Evolutionary conservation across 30 jellyfish, hydroid and myxozoan genomes (phyloP), one percentile per base, ranked within the genome.

Genomic region (Aurelia coerulea): DNA sequence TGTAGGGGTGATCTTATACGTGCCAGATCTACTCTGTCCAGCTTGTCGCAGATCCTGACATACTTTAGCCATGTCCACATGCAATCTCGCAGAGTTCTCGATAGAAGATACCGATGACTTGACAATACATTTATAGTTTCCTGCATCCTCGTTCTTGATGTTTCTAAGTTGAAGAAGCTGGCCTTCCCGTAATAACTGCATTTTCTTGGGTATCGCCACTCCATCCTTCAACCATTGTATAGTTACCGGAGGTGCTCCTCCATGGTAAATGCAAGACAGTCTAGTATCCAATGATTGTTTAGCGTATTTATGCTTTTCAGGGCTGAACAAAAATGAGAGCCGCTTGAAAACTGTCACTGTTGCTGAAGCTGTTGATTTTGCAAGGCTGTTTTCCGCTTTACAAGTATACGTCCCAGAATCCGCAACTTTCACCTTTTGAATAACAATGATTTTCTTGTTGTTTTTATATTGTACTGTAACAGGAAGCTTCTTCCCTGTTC

Each of bases 231-330:
- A 16, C 85, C 85, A 74, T 13, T 67, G 7, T 4, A 74, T 29
- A 10, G 12, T 0, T 16, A 74, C 72, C 12, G 85, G 85, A n/a
- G 71, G 72, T 23, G 56, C 46, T 10, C 85, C 85, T 16, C 85
- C 85, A 32, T 13, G 17, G 73, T 74, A 52, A 3, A 53, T 32
- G 51, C 85, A 74, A 5, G 51, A 33, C 1, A 74, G 17, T 35
- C 34, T 74, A 29, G 56, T 13, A 9, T 49, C 29, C 51, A 53
- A n/a, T 2, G 16, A 74, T 37, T 23, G 18, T 10, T 49, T 74
- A 39, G 72, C 85, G 14, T 39, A 18, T 15, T 39, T 31, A 23
- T 10, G 23, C 17, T 23, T 49, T 23, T 74, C 56, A 15, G 46
- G 59, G 13, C n/a, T 52, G 19, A 15, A 23, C 14, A 74, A 49